phyloP scores from a whole-genome alignment of 2,113 vertebrate species.

The Microcebus griseorufus region DNA sequence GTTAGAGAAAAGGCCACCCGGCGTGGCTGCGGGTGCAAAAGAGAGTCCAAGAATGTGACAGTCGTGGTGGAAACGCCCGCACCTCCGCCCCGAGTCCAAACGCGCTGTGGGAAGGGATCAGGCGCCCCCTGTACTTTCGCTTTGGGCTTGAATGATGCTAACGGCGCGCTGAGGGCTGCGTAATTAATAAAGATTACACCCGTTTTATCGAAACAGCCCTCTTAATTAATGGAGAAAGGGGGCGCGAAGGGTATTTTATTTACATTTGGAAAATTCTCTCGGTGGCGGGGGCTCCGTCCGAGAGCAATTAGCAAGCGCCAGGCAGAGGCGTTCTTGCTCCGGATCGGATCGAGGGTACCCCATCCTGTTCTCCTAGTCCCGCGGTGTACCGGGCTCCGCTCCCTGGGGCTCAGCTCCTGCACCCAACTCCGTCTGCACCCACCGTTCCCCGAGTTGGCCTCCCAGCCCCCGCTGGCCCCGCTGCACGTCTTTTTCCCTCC shows the following conservation, averaged over 20 bases:
- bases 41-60: neutral
- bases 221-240: slow-evolving; percentile 58
- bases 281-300: neutral
- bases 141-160: slow-evolving; percentile 42
- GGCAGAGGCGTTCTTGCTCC: neutral
- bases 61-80: accelerated
- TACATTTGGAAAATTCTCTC: slow-evolving; percentile 55
- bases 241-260: slow-evolving; percentile 24
- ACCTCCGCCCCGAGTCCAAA: neutral
- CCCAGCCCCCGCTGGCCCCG: too few species aligned
- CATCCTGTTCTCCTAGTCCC: neutral
- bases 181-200: slow-evolving; percentile 64
- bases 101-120: neutral
- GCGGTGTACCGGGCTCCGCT: accelerated
- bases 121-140: slow-evolving; percentile 8
- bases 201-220: slow-evolving; percentile 23
- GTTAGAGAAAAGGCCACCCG: neutral
- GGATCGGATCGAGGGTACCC: neutral
- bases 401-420: too few species aligned
- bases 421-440: too few species aligned
- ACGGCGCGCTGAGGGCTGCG: neutral
- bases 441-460: accelerated
- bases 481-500: neutral
- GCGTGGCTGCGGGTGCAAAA: accelerated
- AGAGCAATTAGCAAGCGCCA: neutral